Evolutionary conservation across 2,888 invertebrate species (phyloP).

Genomic region (Acanthopleura granulata): DNA sequence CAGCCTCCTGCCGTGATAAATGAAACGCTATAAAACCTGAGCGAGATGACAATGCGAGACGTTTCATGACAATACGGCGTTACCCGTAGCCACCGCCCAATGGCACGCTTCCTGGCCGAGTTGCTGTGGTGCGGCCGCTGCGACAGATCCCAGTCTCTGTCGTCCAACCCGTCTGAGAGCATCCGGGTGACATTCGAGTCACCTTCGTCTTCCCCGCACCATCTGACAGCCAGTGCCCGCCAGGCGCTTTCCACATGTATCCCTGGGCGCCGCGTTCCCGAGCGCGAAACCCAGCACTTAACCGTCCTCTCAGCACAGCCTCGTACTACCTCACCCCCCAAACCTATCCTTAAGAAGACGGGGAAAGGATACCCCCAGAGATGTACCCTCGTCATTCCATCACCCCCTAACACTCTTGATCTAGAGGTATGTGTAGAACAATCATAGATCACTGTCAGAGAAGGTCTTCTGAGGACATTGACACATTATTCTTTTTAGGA

Average conservation of each 20-base stretch:
- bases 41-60: too few species aligned
- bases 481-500: too few species aligned
- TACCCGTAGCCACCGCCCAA: neutral
- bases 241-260: neutral
- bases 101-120: constrained; percentile 1
- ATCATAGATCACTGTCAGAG: too few species aligned
- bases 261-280: neutral
- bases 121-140: neutral
- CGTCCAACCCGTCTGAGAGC: neutral
- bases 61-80: too few species aligned
- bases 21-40: too few species aligned
- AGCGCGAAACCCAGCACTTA: neutral
- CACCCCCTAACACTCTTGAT: neutral
- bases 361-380: neutral
- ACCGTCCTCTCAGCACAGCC: neutral
- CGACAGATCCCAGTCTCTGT: neutral
- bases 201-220: neutral
- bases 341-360: neutral
- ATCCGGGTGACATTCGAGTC: neutral
- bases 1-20: too few species aligned
- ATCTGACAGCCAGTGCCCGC: neutral
- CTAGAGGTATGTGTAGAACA: too few species aligned
- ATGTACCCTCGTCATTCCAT: neutral
- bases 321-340: neutral
- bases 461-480: too few species aligned